A percentile compares a stretch with the other conserved stretches of the same genome.
Evolutionary conservation across 2,888 invertebrate genomes (phyloP).

Genomic region (Dicranocentrus wangi): DNA sequence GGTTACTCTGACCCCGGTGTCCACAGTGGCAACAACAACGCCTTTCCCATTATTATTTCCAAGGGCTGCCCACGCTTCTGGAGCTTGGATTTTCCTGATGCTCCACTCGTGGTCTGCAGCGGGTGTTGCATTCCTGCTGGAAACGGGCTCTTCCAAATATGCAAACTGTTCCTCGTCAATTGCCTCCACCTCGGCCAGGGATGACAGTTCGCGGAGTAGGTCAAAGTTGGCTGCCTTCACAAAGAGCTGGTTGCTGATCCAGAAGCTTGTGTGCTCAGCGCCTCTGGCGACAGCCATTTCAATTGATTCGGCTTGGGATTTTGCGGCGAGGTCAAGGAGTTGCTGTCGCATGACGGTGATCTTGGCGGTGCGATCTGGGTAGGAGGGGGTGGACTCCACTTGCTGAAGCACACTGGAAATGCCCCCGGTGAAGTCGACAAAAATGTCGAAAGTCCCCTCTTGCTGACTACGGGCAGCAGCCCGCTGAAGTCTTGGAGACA

Average conservation of each 20-base stretch:
- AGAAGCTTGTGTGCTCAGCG: slow-evolving; percentile 36
- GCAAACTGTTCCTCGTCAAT: slow-evolving; percentile 25
- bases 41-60: slow-evolving; percentile 14
- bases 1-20: slow-evolving; percentile 34
- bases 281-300: too few species aligned
- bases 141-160: slow-evolving; percentile 25
- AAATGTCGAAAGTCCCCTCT: not conserved
- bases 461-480: not conserved
- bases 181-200: not conserved
- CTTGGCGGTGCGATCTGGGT: slow-evolving; percentile 18
- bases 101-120: slow-evolving; percentile 26
- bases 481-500: not conserved
- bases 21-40: slow-evolving; percentile 24
- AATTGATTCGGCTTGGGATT: slow-evolving; percentile 45
- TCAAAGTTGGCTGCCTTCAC: not conserved
- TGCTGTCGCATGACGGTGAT: slow-evolving; percentile 29
- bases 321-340: slow-evolving; percentile 35
- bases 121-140: not conserved
- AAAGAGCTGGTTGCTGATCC: slow-evolving; percentile 53
- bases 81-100: slow-evolving; percentile 27
- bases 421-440: slow-evolving; percentile 28
- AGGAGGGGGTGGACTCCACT: slow-evolving; percentile 19
- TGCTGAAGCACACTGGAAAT: slow-evolving; percentile 22
- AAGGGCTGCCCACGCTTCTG: slow-evolving; percentile 43
- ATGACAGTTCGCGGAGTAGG: not conserved